Percentiles rank a stretch among this genome's conserved stretches.
These are phyloP conservation scores for Ceyx cyanopectus DNA, from an alignment of 2,113 vertebrate species.

Conservation along the genomic window DNA sequence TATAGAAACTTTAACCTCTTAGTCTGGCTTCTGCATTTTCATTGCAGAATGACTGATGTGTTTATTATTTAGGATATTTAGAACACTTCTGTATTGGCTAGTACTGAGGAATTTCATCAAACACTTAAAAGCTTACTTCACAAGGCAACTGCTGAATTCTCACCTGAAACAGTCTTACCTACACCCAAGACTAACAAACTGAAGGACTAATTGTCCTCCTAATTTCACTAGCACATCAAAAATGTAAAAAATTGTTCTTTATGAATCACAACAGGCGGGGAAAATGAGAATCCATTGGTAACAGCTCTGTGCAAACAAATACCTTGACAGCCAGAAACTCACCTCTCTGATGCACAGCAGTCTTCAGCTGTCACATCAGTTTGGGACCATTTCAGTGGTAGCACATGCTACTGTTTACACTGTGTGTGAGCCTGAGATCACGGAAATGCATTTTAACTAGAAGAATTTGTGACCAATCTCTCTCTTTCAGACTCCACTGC, in stretches of 20 bases:
- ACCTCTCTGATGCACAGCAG: fast-evolving
- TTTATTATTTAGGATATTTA: background rate
- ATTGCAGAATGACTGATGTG: too few relatives aligned
- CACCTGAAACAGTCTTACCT: background rate
- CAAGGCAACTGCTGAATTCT: background rate
- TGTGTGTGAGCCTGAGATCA: background rate
- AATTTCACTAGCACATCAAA: background rate
- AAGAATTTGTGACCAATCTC: background rate
- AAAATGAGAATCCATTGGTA: background rate
- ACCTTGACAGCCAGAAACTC: background rate
- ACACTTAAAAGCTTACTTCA: background rate
- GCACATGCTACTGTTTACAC: fast-evolving
- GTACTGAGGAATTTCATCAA: background rate
- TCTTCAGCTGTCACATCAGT: background rate
- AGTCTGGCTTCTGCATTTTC: background rate
- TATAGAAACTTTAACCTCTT: background rate
- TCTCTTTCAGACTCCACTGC: background rate
- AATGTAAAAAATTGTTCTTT: background rate
- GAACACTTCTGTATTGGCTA: too few relatives aligned
- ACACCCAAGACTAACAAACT: background rate
- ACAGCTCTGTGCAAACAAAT: background rate
- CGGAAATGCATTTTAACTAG: background rate
- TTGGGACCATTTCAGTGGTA: background rate
- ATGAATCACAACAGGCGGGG: background rate
- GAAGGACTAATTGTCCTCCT: background rate